These are phyloP conservation scores for Sinotaia quadrata DNA, from an alignment of 2,888 invertebrate genomes.

Conservation along the genomic window DNA sequence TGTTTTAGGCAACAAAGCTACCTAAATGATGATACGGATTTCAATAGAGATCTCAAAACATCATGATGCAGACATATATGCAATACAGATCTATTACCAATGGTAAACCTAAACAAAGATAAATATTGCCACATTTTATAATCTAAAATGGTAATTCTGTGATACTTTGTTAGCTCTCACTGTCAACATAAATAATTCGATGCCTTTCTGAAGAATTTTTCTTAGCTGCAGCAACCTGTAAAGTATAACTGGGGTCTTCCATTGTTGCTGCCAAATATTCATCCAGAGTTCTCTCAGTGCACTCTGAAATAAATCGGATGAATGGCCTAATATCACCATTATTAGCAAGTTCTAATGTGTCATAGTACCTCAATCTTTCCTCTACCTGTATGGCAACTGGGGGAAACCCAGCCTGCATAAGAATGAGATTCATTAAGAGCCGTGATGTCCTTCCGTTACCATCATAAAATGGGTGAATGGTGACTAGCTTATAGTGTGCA, in stretches of 20 bases:
- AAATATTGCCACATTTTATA: too few species aligned
- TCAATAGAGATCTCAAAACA: too few species aligned
- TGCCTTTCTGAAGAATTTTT: constrained; percentile 5
- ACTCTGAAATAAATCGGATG: constrained; percentile 92
- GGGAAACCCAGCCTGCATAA: constrained; percentile 94
- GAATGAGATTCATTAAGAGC: constrained; percentile 93
- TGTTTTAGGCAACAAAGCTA: too few species aligned
- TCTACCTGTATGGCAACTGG: constrained; percentile 95
- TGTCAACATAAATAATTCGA: constrained; percentile 16
- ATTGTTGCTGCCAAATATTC: constrained; percentile 79
- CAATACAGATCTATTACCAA: too few species aligned
- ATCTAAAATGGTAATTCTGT: too few species aligned
- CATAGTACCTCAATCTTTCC: constrained; percentile 81
- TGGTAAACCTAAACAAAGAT: too few species aligned
- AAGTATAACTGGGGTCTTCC: constrained; percentile 43
- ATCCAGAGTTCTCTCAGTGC: constrained; percentile 88
- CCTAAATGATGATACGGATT: too few species aligned
- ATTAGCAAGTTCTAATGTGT: constrained; percentile 90
- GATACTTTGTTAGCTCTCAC: too few species aligned
- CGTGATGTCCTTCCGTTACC: constrained; percentile 97
- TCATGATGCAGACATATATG: too few species aligned
- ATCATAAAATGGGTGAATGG: constrained; percentile 97
- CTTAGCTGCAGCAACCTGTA: constrained; percentile 12
- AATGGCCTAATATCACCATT: constrained; percentile 96
- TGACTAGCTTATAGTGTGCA: constrained; percentile 96